Evolutionary conservation across 2,113 vertebrate genomes (phyloP).

Genomic region (Burhinus bistriatus): DNA sequence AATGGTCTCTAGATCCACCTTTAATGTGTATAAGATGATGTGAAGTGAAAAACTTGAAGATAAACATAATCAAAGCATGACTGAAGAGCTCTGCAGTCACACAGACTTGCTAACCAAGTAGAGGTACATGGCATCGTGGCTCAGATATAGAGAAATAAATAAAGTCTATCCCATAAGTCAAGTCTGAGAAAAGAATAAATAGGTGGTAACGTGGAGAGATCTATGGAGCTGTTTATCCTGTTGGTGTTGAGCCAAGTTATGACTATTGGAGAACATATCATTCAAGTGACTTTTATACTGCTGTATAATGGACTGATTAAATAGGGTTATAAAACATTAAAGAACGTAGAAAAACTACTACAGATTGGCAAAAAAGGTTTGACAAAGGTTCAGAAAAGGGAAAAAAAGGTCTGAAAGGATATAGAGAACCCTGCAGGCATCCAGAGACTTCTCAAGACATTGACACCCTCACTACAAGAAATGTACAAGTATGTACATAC

Average conservation of each 20-base stretch:
- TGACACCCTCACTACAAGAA: not conserved
- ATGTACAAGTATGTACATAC: not conserved
- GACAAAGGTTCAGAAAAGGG: not conserved
- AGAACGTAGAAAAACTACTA: not conserved
- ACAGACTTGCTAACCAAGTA: not conserved
- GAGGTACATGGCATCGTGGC: not conserved
- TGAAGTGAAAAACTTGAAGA: not conserved
- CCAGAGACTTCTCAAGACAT: not conserved
- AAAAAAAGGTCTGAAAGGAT: not conserved
- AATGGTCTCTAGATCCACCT: not conserved
- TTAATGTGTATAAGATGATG: not conserved
- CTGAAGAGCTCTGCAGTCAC: not conserved
- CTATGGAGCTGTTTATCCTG: not conserved
- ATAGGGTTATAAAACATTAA: slow-evolving; percentile 10
- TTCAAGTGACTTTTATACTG: slow-evolving; percentile 15
- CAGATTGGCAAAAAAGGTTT: not conserved
- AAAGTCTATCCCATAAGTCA: not conserved
- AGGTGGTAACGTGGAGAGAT: not conserved
- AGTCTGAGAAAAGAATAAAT: not conserved
- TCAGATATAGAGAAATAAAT: not conserved
- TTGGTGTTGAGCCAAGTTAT: not conserved
- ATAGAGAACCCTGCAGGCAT: not conserved
- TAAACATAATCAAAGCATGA: not conserved
- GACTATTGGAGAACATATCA: not conserved
- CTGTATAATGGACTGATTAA: slow-evolving; percentile 9